phyloP scores from a whole-genome alignment of 2,888 invertebrate genomes.

The Netelia virgata region DNA sequence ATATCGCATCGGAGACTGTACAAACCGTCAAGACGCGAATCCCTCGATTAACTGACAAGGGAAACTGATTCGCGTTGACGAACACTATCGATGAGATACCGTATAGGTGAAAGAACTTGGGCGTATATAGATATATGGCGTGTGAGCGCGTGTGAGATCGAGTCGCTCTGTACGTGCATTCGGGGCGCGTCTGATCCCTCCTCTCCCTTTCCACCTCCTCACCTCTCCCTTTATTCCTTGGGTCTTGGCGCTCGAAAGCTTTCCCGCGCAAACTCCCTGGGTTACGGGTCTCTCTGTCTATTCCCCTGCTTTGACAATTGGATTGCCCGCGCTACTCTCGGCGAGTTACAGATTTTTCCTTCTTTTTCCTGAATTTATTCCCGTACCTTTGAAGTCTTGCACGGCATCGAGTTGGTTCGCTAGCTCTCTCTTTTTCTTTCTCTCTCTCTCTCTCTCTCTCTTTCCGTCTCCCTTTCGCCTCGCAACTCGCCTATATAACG shows the following conservation, averaged over 20 bases:
- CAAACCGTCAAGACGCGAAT: too few species aligned
- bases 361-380: constrained; percentile 77
- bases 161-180: constrained; percentile 37
- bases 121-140: constrained; percentile 1
- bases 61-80: neutral
- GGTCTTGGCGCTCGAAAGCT: constrained; percentile 60
- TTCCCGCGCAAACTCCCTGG: constrained; percentile 58
- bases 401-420: constrained; percentile 28
- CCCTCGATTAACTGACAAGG: neutral
- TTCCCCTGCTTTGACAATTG: constrained; percentile 78
- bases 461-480: neutral
- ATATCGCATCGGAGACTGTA: too few species aligned
- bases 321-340: constrained; percentile 78
- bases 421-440: constrained; percentile 10
- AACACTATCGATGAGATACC: neutral
- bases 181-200: constrained; percentile 43
- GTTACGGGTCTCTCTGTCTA: constrained; percentile 43
- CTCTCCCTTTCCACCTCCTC: constrained; percentile 41
- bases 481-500: neutral
- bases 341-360: constrained; percentile 79
- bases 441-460: neutral
- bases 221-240: constrained; percentile 43
- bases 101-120: neutral
- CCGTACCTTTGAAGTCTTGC: constrained; percentile 75
- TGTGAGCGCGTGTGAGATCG: neutral